Conservation (phyloP, 1,140 invertebrate species). For the Drosophila carrolli region DNA sequence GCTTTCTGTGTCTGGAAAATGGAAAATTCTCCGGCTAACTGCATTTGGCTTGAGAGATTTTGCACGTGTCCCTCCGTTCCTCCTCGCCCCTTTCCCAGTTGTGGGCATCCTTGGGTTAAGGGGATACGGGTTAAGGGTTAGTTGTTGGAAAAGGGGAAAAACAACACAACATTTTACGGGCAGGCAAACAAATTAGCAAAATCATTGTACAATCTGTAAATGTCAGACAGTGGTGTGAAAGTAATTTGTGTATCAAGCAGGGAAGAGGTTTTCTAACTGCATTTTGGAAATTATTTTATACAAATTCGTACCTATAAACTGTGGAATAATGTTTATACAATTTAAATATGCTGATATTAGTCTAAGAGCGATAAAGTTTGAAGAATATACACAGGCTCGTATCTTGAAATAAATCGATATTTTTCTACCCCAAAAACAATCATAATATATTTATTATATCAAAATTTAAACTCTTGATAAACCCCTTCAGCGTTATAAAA, state of each 20-base stretch:
- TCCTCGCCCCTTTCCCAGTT: constrained; percentile 43
- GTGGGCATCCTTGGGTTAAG: constrained; percentile 18
- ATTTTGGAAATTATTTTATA: not conserved
- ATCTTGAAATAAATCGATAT: no score
- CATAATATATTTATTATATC: no score
- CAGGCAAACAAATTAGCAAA: constrained; percentile 79
- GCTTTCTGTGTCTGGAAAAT: constrained; percentile 36
- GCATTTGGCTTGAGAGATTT: constrained; percentile 79
- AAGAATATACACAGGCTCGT: no score
- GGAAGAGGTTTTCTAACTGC: not conserved
- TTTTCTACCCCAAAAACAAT: no score
- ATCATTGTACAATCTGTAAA: constrained; percentile 61
- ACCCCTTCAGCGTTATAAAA: no score
- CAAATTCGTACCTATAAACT: not conserved
- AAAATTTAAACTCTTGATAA: no score
- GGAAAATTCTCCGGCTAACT: constrained; percentile 40
- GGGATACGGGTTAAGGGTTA: constrained; percentile 11
- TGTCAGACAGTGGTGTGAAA: constrained; percentile 59
- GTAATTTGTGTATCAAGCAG: constrained; percentile 29
- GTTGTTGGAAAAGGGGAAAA: constrained; percentile 15
- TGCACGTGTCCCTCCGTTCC: constrained; percentile 63
- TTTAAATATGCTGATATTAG: not conserved
- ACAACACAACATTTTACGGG: constrained; percentile 38
- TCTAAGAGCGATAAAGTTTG: no score
- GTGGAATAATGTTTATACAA: not conserved